Evolutionary conservation across 2,888 invertebrate genomes (phyloP).

Genomic region (Galerucella nymphaeae): DNA sequence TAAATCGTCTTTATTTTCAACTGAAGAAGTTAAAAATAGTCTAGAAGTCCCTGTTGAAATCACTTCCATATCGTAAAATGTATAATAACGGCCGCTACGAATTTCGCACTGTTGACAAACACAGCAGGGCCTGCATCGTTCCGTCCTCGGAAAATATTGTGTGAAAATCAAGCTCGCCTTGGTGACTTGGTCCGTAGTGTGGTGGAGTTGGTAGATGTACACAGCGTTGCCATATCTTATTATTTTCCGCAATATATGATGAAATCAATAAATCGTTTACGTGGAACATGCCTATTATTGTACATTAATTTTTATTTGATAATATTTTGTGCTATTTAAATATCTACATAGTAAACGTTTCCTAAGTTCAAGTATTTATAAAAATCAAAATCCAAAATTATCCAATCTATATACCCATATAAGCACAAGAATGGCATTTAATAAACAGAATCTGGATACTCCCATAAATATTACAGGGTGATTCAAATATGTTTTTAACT

Average conservation of each 20-base stretch:
- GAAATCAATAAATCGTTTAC: conserved; percentile 39
- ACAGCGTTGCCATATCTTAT: conserved; percentile 34
- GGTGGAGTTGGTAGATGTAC: conserved; percentile 40
- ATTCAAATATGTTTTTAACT: not conserved
- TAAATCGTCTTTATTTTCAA: conserved; percentile 90
- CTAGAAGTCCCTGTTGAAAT: conserved; percentile 70
- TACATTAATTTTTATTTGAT: conserved; percentile 18
- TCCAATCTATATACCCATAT: not conserved
- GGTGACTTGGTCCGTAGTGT: conserved; percentile 45
- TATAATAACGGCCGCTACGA: conserved; percentile 65
- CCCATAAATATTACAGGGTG: conserved; percentile 17
- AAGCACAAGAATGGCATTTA: conserved; percentile 1
- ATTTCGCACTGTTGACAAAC: conserved; percentile 70
- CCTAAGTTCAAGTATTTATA: not conserved
- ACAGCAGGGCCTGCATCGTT: conserved; percentile 74
- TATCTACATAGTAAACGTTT: not conserved
- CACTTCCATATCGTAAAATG: conserved; percentile 57
- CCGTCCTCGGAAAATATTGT: conserved; percentile 66
- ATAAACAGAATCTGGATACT: conserved; percentile 15
- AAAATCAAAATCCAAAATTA: not conserved
- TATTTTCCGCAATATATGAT: conserved; percentile 30
- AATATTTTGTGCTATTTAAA: conserved; percentile 4
- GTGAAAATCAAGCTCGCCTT: conserved; percentile 66
- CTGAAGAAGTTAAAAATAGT: conserved; percentile 83
- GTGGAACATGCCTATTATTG: conserved; percentile 21